Conservation (phyloP, 2,888 invertebrate genomes). For the Melikaiella ostensackeni region DNA sequence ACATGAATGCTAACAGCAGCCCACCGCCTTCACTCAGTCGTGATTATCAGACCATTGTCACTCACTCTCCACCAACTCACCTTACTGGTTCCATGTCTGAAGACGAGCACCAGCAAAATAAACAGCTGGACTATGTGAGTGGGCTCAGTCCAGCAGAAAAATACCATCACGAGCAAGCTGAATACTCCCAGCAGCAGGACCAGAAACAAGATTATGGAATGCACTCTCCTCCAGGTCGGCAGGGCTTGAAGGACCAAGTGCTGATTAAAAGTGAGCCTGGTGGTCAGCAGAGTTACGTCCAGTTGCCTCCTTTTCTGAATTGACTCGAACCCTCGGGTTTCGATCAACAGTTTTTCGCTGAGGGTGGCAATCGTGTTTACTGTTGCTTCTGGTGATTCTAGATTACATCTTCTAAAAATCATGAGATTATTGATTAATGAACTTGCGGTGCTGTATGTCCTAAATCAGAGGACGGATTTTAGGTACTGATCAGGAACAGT, state of each 20-base stretch:
- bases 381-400: neutral
- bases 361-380: constrained; percentile 23
- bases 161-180: constrained; percentile 81
- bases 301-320: constrained; percentile 88
- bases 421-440: neutral
- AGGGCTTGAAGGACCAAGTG: constrained; percentile 77
- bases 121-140: constrained; percentile 70
- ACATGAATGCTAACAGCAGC: constrained; percentile 82
- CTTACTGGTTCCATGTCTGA: constrained; percentile 69
- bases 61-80: constrained; percentile 73
- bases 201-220: constrained; percentile 71
- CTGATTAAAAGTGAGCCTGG: constrained; percentile 81
- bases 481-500: neutral
- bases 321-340: constrained; percentile 76
- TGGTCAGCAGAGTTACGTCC: constrained; percentile 82
- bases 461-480: neutral
- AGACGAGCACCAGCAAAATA: constrained; percentile 72
- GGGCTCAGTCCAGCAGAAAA: constrained; percentile 77
- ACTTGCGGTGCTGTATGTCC: neutral
- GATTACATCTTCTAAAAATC: neutral
- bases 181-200: constrained; percentile 80
- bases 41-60: constrained; percentile 71
- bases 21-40: constrained; percentile 80
- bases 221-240: constrained; percentile 71
- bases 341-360: constrained; percentile 58